A percentile compares a stretch with the other conserved stretches of the same genome.
These are phyloP conservation scores for Astyanax mexicanus DNA, from an alignment of 2,797 vertebrate species.

Conservation along the genomic window DNA sequence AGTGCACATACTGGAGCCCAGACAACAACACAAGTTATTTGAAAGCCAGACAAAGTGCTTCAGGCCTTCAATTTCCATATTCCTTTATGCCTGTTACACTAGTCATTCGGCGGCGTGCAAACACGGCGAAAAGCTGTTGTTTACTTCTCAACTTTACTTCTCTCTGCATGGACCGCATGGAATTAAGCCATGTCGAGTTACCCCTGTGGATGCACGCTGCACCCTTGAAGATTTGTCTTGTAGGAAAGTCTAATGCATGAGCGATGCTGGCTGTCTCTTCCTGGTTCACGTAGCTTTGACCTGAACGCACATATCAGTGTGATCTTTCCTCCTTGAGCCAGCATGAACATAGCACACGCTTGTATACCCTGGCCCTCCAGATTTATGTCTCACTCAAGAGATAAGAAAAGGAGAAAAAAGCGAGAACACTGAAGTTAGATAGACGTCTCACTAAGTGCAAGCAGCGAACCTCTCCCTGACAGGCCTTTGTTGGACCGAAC, in stretches of 20 bases:
- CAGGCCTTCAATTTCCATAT: slow-evolving; percentile 44
- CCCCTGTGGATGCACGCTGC: background rate
- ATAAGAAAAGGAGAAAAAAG: background rate
- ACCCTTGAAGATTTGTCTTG: background rate
- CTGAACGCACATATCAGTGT: slow-evolving; percentile 9
- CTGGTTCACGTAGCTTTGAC: background rate
- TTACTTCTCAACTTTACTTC: slow-evolving; percentile 39
- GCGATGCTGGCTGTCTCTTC: background rate
- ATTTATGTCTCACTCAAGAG: slow-evolving; percentile 45
- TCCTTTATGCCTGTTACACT: slow-evolving; percentile 46
- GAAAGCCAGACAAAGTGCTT: slow-evolving; percentile 42
- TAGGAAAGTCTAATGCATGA: background rate
- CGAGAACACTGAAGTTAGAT: slow-evolving; percentile 37
- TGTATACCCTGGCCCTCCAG: slow-evolving; percentile 15
- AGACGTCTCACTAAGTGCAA: slow-evolving; percentile 47
- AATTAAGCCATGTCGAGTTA: slow-evolving; percentile 13
- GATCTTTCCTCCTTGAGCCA: background rate
- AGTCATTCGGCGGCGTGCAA: slow-evolving; percentile 34
- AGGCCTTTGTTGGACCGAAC: slow-evolving; percentile 54
- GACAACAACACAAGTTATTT: slow-evolving; percentile 29
- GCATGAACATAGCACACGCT: background rate
- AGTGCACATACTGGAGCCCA: slow-evolving; percentile 35
- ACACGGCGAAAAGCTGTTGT: slow-evolving; percentile 36
- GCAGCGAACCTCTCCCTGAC: slow-evolving; percentile 52
- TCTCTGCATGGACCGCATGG: slow-evolving; percentile 25